phyloP scores from a whole-genome alignment of 1,140 invertebrate species.

The Microvelia longipes region DNA sequence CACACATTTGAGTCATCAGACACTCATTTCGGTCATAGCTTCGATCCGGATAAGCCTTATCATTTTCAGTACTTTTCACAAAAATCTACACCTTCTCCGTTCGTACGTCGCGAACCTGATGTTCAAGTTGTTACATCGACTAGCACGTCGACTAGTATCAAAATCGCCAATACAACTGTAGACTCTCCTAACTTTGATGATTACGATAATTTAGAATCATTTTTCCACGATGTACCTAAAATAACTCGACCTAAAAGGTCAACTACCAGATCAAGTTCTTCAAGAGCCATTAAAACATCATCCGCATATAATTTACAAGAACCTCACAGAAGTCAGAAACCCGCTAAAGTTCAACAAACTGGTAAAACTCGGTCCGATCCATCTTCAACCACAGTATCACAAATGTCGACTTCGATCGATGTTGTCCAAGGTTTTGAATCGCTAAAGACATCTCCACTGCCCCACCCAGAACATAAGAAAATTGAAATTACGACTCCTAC shows the following conservation, averaged over 20 bases:
- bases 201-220: neutral
- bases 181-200: neutral
- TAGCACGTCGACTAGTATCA: conserved; percentile 16
- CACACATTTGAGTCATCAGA: conserved; percentile 10
- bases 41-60: conserved; percentile 9
- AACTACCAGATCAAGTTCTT: conserved; percentile 37
- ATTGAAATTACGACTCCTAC: too few species aligned
- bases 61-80: conserved; percentile 12
- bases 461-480: too few species aligned
- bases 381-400: too few species aligned
- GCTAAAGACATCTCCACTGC: neutral
- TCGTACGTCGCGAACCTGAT: neutral
- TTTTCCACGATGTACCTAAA: neutral
- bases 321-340: too few species aligned
- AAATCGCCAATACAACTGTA: conserved; percentile 3
- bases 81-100: conserved; percentile 5
- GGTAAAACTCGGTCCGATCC: too few species aligned
- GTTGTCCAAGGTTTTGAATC: too few species aligned
- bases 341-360: too few species aligned
- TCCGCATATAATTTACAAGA: too few species aligned
- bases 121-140: conserved; percentile 19
- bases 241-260: conserved; percentile 10
- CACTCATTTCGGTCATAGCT: conserved; percentile 10
- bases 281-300: conserved; percentile 18
- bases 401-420: too few species aligned